Evolutionary conservation across 2,888 invertebrate genomes (phyloP), one percentile per base, ranked within the genome.

Genomic region (Ischnura elegans): DNA sequence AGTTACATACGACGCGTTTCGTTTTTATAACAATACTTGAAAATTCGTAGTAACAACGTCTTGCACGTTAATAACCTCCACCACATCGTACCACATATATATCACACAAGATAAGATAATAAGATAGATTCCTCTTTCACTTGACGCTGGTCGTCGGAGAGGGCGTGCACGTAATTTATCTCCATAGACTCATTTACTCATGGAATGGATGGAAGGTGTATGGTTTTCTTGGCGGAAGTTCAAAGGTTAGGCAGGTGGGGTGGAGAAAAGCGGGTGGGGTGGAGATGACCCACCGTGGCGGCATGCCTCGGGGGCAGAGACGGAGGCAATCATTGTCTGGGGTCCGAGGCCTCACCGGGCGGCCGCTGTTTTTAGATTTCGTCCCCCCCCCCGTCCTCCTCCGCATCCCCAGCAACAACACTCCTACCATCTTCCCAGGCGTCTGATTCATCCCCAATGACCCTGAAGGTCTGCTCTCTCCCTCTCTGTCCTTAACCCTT

Each of bases 391-490:
- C 8, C 86, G 13, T 21, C 6, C 2, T 1, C 4, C 6, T 10
- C 76, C n/a, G 51, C 16, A 42, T 25, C 42, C 8, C 55, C 55
- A 8, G 0, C 61, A 2, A 16, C 19, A 10, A n/a, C 45, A 25
- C 25, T n/a, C n/a, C n/a, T 45, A 2, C 51, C 51, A 55, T 55
- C 90, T 13, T 51, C 51, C 36, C 36, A 87, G 25, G 25, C 61
- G 90, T 29, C 90, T 90, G 90, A 90, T 90, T 90, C 90, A 90
- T 61, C 47, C 90, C 10, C 42, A 66, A 90, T 90, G 90, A 90
- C 90, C 90, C 90, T 61, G 61, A 42, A n/a, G 51, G 36, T 61
- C 55, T 36, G 55, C 87, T 55, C 87, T 3, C 42, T 42, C 45
- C 86, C n/a, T n/a, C n/a, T n/a, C n/a, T n/a, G n/a, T n/a, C n/a